Percentiles rank a stretch among this genome's conserved stretches.
Evolutionary conservation across 2,113 vertebrate genomes (phyloP).

Genomic region (Oryctolagus cuniculus): DNA sequence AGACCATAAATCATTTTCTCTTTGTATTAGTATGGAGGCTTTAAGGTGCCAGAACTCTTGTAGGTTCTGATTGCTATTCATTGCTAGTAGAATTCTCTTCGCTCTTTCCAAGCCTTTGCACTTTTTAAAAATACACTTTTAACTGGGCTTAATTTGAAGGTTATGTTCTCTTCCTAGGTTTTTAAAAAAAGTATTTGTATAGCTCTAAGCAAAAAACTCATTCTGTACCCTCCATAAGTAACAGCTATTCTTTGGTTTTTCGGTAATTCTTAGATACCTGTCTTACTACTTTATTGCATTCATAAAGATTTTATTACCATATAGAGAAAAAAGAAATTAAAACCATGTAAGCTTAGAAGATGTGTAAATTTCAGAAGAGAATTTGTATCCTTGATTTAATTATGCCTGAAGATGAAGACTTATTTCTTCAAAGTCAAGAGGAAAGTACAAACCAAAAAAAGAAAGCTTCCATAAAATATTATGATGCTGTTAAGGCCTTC

Average conservation of each 20-base stretch:
- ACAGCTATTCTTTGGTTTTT: neutral
- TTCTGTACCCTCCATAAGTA: neutral
- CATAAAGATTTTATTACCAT: conserved; percentile 32
- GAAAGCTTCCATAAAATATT: neutral
- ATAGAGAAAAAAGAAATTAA: conserved; percentile 27
- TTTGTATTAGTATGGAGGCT: conserved; percentile 21
- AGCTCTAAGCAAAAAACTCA: conserved; percentile 1
- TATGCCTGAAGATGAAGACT: conserved; percentile 21
- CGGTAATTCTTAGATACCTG: neutral
- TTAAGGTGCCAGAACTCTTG: neutral
- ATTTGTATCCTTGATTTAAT: conserved; percentile 58
- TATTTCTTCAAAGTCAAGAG: conserved; percentile 10
- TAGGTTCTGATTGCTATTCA: conserved; percentile 4
- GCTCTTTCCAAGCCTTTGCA: neutral
- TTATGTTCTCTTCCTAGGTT: conserved; percentile 23
- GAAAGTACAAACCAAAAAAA: conserved; percentile 6
- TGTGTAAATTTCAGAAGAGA: conserved; percentile 54
- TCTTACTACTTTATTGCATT: neutral
- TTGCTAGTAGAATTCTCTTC: neutral
- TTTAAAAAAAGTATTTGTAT: neutral
- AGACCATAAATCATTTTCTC: neutral
- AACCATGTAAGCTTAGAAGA: conserved; percentile 41
- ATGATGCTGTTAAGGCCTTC: neutral
- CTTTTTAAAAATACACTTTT: neutral
- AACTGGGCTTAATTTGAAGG: conserved; percentile 21